Conservation (phyloP, 1,140 invertebrate species). For the Tachypleus tridentatus region DNA sequence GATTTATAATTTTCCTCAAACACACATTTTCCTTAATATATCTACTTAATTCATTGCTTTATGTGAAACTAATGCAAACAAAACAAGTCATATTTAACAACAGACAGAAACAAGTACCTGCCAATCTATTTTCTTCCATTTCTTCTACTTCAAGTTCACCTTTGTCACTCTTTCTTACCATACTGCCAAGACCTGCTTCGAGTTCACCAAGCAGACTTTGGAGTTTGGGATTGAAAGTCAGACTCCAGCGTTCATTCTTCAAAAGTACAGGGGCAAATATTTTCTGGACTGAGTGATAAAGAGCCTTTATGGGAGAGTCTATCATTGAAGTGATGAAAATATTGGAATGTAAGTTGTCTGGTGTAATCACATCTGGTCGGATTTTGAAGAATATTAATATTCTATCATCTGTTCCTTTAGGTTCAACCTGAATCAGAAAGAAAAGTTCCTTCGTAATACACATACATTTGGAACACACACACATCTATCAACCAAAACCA, state of each 20-base stretch:
- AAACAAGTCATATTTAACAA: too few relatives aligned
- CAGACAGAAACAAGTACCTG: too few relatives aligned
- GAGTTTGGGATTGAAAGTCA: constrained; percentile 40
- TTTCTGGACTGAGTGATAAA: constrained; percentile 43
- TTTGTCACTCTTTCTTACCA: constrained; percentile 34
- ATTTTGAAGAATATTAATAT: constrained; percentile 45
- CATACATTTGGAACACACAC: too few relatives aligned
- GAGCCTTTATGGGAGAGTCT: constrained; percentile 41
- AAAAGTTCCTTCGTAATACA: too few relatives aligned
- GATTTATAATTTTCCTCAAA: too few relatives aligned
- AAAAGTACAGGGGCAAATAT: constrained; percentile 38
- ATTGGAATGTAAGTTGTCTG: constrained; percentile 40
- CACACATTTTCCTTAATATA: too few relatives aligned
- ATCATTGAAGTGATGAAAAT: constrained; percentile 44
- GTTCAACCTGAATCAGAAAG: too few relatives aligned
- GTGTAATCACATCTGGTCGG: constrained; percentile 40
- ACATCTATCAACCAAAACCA: too few relatives aligned
- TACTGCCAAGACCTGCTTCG: constrained; percentile 37
- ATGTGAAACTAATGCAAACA: too few relatives aligned
- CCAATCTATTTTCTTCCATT: too few relatives aligned
- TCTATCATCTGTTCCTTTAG: constrained; percentile 31
- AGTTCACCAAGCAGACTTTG: constrained; percentile 40
- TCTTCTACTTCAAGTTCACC: too few relatives aligned
- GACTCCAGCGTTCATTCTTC: constrained; percentile 39
- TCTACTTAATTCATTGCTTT: too few relatives aligned